Evolutionary conservation across 1,140 invertebrate species (phyloP).

Genomic region (Camponotus floridanus): DNA sequence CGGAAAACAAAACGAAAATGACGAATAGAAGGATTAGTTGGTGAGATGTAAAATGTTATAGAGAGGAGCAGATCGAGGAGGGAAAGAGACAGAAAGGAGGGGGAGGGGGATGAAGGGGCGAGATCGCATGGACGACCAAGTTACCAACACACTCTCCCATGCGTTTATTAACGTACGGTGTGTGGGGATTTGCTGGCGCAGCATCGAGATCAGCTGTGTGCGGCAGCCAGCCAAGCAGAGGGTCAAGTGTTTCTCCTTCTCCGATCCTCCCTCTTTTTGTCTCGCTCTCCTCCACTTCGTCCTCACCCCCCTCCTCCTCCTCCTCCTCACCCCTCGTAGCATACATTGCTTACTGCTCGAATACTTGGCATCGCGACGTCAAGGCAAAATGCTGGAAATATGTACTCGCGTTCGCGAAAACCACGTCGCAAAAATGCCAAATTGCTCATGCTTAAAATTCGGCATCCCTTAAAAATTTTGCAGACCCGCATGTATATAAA

Average conservation of each 20-base stretch:
- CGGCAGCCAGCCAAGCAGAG: conserved; percentile 76
- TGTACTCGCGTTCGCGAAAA: conserved; percentile 4
- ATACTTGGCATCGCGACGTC: conserved; percentile 43
- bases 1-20: conserved; percentile 13
- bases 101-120: conserved; percentile 10
- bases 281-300: conserved; percentile 30
- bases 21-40: background rate
- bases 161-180: conserved; percentile 82
- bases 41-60: conserved; percentile 19
- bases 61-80: background rate
- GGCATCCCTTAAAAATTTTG: background rate
- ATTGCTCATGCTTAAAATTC: conserved; percentile 1
- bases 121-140: conserved; percentile 53
- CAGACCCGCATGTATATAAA: background rate
- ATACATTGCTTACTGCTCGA: conserved; percentile 28
- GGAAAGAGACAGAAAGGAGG: background rate
- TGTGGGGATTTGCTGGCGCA: conserved; percentile 78
- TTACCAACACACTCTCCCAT: conserved; percentile 66
- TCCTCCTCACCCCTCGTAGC: background rate
- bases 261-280: conserved; percentile 62
- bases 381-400: background rate
- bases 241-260: conserved; percentile 81
- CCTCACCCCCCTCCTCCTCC: background rate
- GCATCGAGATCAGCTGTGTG: conserved; percentile 78
- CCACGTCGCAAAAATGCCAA: background rate